A percentile compares a stretch with the other conserved stretches of the same genome.
Conservation (phyloP, 1,140 invertebrate genomes). For the Sminthurides bifidus region DNA sequence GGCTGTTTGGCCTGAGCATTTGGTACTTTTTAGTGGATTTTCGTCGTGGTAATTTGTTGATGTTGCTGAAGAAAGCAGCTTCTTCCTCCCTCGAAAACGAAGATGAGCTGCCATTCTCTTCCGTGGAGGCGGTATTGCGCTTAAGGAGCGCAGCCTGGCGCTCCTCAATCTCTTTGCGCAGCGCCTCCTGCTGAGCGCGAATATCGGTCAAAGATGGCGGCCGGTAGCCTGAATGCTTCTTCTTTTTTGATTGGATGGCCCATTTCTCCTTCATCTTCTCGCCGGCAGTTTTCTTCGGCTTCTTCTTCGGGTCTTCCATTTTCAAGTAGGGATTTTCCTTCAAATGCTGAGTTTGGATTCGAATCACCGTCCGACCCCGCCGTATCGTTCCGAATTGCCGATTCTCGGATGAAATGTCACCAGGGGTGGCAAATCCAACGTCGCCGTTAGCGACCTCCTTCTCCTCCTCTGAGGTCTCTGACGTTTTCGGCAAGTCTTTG, state of each 20-base stretch:
- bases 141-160: constrained; percentile 35
- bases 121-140: constrained; percentile 27
- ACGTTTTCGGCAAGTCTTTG: neutral
- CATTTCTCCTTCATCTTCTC: constrained; percentile 32
- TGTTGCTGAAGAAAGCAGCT: neutral
- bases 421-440: neutral
- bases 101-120: neutral
- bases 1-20: neutral
- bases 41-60: constrained; percentile 2
- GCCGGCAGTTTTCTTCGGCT: constrained; percentile 27
- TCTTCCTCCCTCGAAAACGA: neutral
- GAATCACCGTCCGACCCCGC: constrained; percentile 54
- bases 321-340: constrained; percentile 41
- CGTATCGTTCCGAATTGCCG: constrained; percentile 44
- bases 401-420: constrained; percentile 2
- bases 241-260: constrained; percentile 29
- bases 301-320: constrained; percentile 1
- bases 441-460: neutral
- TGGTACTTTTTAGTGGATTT: constrained; percentile 4
- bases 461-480: constrained; percentile 3
- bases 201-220: constrained; percentile 26
- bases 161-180: constrained; percentile 27
- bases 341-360: constrained; percentile 47
- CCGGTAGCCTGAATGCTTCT: constrained; percentile 22
- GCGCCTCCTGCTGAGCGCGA: constrained; percentile 11